Conservation (phyloP, 2,797 vertebrate species). For the Clarias laeviceps region DNA sequence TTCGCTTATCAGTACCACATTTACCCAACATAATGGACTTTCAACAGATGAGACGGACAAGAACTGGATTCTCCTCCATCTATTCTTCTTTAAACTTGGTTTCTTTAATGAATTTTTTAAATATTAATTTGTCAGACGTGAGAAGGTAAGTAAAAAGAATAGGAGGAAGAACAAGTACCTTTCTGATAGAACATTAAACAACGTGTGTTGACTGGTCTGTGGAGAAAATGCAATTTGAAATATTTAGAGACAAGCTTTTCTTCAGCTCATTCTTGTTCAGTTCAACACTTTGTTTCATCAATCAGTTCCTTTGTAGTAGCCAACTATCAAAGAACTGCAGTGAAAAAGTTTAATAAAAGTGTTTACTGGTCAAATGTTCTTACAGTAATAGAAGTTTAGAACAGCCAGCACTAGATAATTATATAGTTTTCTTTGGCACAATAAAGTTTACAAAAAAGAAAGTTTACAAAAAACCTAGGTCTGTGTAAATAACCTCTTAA, state of each 20-base stretch:
- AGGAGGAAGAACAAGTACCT: no score
- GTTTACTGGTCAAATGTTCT: background rate
- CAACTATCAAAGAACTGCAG: background rate
- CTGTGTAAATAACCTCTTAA: background rate
- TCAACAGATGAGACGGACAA: background rate
- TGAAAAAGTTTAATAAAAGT: background rate
- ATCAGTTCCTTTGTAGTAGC: background rate
- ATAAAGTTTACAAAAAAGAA: background rate
- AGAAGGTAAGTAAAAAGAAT: background rate
- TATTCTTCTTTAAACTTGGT: background rate
- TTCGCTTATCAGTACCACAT: background rate
- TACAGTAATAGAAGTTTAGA: background rate
- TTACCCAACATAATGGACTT: background rate
- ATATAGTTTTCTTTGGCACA: background rate
- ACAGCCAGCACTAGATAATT: background rate
- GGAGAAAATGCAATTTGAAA: background rate
- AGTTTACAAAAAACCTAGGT: background rate
- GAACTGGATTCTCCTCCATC: background rate
- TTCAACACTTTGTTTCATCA: constrained; percentile 1
- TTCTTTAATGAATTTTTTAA: no score
- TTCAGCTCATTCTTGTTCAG: background rate
- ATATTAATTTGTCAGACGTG: background rate
- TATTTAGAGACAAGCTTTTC: background rate
- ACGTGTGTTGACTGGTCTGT: background rate
- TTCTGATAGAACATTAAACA: background rate